A percentile compares a stretch with the other conserved stretches of the same genome.
Conservation (phyloP, 2,113 vertebrate species). For the Mungos mungo region DNA sequence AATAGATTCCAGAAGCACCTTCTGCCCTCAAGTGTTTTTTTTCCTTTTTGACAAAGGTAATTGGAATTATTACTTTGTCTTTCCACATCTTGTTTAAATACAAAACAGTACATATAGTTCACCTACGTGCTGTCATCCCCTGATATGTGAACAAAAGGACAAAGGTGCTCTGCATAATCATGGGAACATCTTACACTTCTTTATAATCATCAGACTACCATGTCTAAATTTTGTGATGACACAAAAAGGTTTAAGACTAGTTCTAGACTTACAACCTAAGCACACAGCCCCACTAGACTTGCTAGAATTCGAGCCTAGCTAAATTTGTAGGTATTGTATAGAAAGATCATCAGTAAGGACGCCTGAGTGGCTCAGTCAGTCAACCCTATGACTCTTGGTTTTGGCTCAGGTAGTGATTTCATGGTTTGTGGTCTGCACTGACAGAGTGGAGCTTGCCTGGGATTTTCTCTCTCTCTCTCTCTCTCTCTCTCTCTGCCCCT, state of each 20-base stretch:
- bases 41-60: background rate
- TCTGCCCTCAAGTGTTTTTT: background rate
- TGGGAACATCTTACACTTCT: background rate
- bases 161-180: background rate
- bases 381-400: too few relatives aligned
- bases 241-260: background rate
- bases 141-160: background rate
- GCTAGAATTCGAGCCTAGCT: background rate
- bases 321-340: background rate
- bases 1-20: background rate
- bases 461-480: too few relatives aligned
- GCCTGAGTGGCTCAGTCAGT: too few relatives aligned
- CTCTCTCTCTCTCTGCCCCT: too few relatives aligned
- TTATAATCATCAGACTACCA: background rate
- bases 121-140: background rate
- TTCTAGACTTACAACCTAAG: background rate
- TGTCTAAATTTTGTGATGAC: background rate
- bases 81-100: background rate
- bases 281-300: background rate
- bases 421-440: too few relatives aligned
- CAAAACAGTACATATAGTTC: background rate
- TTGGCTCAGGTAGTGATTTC: too few relatives aligned
- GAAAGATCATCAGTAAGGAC: background rate
- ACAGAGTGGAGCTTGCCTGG: too few relatives aligned
- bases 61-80: background rate